These are phyloP conservation scores for Theocolax elegans DNA, from an alignment of 1,140 invertebrate genomes.

Conservation along the genomic window DNA sequence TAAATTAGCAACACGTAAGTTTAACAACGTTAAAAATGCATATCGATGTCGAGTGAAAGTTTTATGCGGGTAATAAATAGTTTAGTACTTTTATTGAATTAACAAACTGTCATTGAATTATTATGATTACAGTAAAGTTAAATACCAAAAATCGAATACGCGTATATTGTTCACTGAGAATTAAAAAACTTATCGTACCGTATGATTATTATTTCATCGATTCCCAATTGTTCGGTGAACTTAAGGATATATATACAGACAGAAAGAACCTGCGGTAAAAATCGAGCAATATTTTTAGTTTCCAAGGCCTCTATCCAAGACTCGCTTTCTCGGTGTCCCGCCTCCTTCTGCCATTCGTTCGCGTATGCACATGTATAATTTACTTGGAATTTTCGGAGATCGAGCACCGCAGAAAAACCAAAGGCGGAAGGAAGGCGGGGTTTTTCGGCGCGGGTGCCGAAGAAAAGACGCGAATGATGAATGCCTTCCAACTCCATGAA, in stretches of 20 bases:
- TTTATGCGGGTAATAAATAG: no score
- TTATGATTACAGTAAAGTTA: background rate
- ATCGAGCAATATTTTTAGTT: conserved; percentile 30
- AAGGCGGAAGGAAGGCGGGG: conserved; percentile 18
- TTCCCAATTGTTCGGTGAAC: background rate
- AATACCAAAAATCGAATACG: background rate
- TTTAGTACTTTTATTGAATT: no score
- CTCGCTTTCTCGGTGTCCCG: background rate
- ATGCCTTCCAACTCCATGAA: no score
- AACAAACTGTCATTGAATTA: no score
- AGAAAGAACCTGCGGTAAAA: conserved; percentile 13
- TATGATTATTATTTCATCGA: background rate
- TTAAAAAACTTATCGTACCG: no score
- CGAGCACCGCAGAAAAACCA: background rate
- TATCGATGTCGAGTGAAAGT: no score
- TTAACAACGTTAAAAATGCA: no score
- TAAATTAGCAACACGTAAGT: no score
- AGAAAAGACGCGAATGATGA: conserved; percentile 24
- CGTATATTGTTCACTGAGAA: no score
- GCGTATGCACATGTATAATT: background rate
- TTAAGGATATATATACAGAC: no score
- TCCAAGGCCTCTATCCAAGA: background rate
- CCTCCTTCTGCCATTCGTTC: background rate
- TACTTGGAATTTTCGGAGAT: conserved; percentile 27
- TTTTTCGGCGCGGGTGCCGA: background rate